phyloP scores from a whole-genome alignment of 1,140 invertebrate species.

The Latrodectus geometricus region DNA sequence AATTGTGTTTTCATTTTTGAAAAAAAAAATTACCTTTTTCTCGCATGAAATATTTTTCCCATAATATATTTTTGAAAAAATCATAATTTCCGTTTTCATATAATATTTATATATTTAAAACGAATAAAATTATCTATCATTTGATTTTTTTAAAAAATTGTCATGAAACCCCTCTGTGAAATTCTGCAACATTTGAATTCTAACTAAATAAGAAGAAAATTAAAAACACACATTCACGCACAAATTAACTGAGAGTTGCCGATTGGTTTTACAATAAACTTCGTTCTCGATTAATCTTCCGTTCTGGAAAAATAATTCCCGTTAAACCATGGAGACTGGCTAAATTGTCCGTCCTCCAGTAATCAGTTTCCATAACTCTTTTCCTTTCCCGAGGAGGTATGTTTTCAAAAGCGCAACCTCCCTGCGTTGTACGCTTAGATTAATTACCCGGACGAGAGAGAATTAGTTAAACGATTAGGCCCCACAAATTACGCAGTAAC shows the following conservation, averaged over 20 bases:
- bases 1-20: too few relatives aligned
- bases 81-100: too few relatives aligned
- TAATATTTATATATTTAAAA: too few relatives aligned
- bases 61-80: too few relatives aligned
- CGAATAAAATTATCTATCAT: too few relatives aligned
- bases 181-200: background rate
- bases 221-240: slow-evolving; percentile 10
- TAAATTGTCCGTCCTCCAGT: slow-evolving; percentile 31
- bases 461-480: slow-evolving; percentile 54
- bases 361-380: slow-evolving; percentile 53
- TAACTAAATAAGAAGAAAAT: background rate
- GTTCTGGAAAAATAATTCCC: slow-evolving; percentile 40
- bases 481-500: slow-evolving; percentile 44
- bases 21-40: too few relatives aligned
- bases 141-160: too few relatives aligned
- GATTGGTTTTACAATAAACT: slow-evolving; percentile 46
- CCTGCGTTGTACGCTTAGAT: slow-evolving; percentile 36
- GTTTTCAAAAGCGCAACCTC: slow-evolving; percentile 45
- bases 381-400: slow-evolving; percentile 4
- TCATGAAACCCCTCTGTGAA: too few relatives aligned
- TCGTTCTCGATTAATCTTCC: slow-evolving; percentile 43
- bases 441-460: slow-evolving; percentile 45
- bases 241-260: slow-evolving; percentile 37
- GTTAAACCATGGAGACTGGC: slow-evolving; percentile 31
- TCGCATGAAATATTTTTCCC: too few relatives aligned